phyloP scores from a whole-genome alignment of 2,888 invertebrate species.

The Sarcophaga variegata region DNA sequence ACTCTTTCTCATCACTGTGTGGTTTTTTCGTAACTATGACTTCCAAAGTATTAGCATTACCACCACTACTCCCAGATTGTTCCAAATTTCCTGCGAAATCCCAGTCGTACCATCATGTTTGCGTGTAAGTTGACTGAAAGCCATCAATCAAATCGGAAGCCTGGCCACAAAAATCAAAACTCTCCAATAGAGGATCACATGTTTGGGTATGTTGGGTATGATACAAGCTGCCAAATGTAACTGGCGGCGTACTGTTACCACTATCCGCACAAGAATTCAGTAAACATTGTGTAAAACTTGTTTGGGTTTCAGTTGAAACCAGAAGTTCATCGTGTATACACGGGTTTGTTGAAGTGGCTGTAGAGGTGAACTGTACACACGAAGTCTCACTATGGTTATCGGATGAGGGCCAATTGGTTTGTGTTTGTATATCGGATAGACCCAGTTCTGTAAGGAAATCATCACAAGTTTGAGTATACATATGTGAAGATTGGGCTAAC shows the following conservation, averaged over 20 bases:
- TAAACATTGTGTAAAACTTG: slow-evolving; percentile 78
- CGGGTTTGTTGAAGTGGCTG: slow-evolving; percentile 62
- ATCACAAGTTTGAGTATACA: slow-evolving; percentile 82
- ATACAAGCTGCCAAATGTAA: slow-evolving; percentile 68
- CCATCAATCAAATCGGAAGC: slow-evolving; percentile 76
- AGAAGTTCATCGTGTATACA: slow-evolving; percentile 83
- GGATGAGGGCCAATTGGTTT: slow-evolving; percentile 83
- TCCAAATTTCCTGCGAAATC: slow-evolving; percentile 63
- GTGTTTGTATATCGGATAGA: slow-evolving; percentile 86
- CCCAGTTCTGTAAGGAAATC: slow-evolving; percentile 84
- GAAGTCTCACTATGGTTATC: slow-evolving; percentile 51
- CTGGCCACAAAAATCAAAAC: slow-evolving; percentile 75
- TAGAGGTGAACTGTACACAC: slow-evolving; percentile 49
- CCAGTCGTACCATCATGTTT: slow-evolving; percentile 79
- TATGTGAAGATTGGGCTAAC: slow-evolving; percentile 69
- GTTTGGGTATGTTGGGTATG: slow-evolving; percentile 81
- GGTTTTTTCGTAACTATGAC: slow-evolving; percentile 5
- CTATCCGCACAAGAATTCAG: slow-evolving; percentile 72
- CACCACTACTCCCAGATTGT: slow-evolving; percentile 7
- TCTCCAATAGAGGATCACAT: slow-evolving; percentile 78
- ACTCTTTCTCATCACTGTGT: not conserved
- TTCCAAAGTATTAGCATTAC: not conserved
- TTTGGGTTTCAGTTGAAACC: slow-evolving; percentile 85
- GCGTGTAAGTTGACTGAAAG: slow-evolving; percentile 80
- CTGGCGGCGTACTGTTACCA: slow-evolving; percentile 66